Evolutionary conservation across 2,113 vertebrate species (phyloP).

Genomic region (Dipodomys ordii): DNA sequence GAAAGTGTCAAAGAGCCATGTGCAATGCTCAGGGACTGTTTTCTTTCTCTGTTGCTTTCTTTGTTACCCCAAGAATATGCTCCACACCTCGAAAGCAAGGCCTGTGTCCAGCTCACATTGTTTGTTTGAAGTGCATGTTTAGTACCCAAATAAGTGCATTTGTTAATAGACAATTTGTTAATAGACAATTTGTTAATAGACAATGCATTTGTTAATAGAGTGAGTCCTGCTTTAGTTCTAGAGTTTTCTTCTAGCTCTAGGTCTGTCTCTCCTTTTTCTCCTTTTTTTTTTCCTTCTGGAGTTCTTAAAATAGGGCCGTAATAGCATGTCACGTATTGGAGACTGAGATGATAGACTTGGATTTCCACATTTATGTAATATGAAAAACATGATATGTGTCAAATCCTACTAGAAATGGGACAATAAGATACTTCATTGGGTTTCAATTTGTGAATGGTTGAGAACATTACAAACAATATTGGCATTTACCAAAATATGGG

Average conservation of each 20-base stretch:
- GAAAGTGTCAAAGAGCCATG: neutral
- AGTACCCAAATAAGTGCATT: constrained; percentile 25
- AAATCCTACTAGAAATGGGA: neutral
- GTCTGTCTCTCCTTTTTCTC: neutral
- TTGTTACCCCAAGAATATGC: neutral
- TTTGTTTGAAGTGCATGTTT: constrained; percentile 7
- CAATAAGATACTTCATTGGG: neutral
- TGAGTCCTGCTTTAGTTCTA: neutral
- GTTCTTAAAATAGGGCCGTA: neutral
- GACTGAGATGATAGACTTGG: neutral
- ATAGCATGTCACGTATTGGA: neutral
- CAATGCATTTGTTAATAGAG: neutral
- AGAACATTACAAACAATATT: neutral
- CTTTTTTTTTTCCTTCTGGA: neutral
- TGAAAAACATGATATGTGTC: neutral
- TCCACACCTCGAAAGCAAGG: neutral
- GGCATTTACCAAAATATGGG: neutral
- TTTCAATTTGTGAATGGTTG: neutral
- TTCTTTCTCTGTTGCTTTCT: neutral
- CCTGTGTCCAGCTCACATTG: neutral
- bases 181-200: neutral
- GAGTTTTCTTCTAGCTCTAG: neutral
- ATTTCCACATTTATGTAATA: neutral
- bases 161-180: neutral
- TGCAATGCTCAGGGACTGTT: neutral